Percentiles rank a stretch among this genome's conserved stretches.
Evolutionary conservation across 2,113 vertebrate species (phyloP).

Genomic region (Halcyon malimbica): DNA sequence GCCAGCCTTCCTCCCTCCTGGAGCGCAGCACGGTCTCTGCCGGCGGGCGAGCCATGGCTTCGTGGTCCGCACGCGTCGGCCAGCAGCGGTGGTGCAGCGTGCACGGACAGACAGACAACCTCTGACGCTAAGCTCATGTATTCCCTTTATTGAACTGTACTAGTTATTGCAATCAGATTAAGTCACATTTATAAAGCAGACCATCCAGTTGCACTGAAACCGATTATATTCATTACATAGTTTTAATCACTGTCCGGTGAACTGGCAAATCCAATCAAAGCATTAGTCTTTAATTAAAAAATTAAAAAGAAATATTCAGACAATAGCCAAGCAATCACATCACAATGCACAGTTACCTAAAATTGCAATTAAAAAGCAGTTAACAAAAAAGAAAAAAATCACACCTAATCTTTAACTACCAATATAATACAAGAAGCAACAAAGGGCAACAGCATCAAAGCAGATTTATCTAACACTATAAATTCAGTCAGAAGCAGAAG

Average conservation of each 20-base stretch:
- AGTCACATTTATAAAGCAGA: slow-evolving; percentile 99
- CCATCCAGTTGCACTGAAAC: slow-evolving; percentile 97
- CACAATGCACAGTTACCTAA: slow-evolving; percentile 95
- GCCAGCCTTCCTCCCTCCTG: not conserved
- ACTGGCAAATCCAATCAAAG: slow-evolving; percentile 98
- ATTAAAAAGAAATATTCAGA: slow-evolving; percentile 93
- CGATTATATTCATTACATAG: slow-evolving; percentile 97
- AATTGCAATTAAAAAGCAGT: slow-evolving; percentile 83
- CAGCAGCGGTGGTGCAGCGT: not conserved
- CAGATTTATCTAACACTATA: slow-evolving; percentile 91
- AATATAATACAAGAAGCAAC: slow-evolving; percentile 94
- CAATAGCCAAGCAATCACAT: slow-evolving; percentile 98
- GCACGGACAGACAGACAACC: slow-evolving; percentile 50
- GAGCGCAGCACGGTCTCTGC: not conserved
- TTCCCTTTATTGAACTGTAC: slow-evolving; percentile 95
- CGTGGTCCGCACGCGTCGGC: not conserved
- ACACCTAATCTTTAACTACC: slow-evolving; percentile 89
- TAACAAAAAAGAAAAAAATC: slow-evolving; percentile 68
- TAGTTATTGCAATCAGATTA: slow-evolving; percentile 98
- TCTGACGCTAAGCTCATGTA: slow-evolving; percentile 75
- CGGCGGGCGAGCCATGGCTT: not conserved
- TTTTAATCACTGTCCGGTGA: slow-evolving; percentile 93
- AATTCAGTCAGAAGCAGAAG: slow-evolving; percentile 85
- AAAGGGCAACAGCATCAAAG: slow-evolving; percentile 88
- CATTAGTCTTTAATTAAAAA: slow-evolving; percentile 97